Evolutionary conservation across 2,797 vertebrate genomes (phyloP).

Genomic region (Tokudaia muenninki): DNA sequence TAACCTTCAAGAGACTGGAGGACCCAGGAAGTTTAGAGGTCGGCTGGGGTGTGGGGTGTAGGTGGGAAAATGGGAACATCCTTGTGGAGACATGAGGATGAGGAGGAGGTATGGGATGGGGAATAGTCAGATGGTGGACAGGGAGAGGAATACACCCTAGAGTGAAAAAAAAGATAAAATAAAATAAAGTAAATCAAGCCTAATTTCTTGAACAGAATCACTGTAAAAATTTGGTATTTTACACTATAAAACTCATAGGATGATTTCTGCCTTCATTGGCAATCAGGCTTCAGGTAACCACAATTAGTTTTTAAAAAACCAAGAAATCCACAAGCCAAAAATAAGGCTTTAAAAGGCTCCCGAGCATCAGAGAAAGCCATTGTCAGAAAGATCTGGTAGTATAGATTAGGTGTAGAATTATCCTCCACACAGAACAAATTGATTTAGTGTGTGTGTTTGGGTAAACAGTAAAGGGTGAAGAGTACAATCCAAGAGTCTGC

Average conservation of each 20-base stretch:
- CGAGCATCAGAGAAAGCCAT: neutral
- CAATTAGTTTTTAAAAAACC: constrained; percentile 3
- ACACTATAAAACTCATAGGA: constrained; percentile 46
- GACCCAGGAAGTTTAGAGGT: too few species aligned
- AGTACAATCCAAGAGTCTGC: constrained; percentile 63
- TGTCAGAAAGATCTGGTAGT: constrained; percentile 58
- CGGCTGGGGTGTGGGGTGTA: too few species aligned
- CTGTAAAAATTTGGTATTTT: constrained; percentile 33
- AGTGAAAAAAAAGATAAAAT: too few species aligned
- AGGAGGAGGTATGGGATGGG: too few species aligned
- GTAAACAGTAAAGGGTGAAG: constrained; percentile 68
- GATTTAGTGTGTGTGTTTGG: constrained; percentile 69
- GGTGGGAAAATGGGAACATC: too few species aligned
- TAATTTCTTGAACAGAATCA: constrained; percentile 62
- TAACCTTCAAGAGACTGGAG: too few species aligned
- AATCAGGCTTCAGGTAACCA: constrained; percentile 45
- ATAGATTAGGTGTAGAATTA: constrained; percentile 52
- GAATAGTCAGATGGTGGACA: too few species aligned
- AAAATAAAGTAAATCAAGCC: neutral
- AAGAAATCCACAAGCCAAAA: neutral
- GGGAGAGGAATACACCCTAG: too few species aligned
- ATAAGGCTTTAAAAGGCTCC: constrained; percentile 40
- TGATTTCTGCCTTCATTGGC: constrained; percentile 38
- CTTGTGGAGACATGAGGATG: too few species aligned
- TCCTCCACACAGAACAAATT: constrained; percentile 67